Base-by-base conservation (phyloP, 2,888 invertebrate genomes). In the Drosophila paranaensis region DNA sequence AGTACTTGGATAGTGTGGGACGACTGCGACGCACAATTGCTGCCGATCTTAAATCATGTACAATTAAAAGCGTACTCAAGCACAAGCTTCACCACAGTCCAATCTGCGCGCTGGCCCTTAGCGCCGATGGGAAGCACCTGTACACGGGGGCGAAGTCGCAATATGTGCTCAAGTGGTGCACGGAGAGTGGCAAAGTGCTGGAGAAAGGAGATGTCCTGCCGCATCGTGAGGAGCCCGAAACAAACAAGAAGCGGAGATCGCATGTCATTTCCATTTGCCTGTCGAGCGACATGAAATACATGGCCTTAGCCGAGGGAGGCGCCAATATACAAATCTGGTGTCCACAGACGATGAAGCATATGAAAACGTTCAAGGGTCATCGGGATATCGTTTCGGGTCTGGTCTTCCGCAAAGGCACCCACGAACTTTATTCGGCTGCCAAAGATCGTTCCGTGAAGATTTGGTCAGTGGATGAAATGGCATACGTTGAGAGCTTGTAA, bases 381-480 rank as follows among this genome's bases (percentile, higher is more conserved):
- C 95, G 96, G 86, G 95, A 95, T 77, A 90, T 93, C 27, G 94
- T 97, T 0, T 95, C 95, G 1, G 97, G 97, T 13, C 91, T 99
- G 58, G 95, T 95, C 14, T 98, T 99, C 93, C 95, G 97, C 84
- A 96, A 95, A 91, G 96, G 96, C 78, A 96, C 97, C 4, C 97
- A 98, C 93, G 96, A 96, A 60, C 93, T 99, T 68, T 99, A 96
- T 91, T 96, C 97, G 0, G 95, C 95, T 4, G 95, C 96, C 69
- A 95, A 95, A 91, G 97, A 97, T 91, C 94, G 96, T 78, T 95
- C 96, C 16, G 96, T 98, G 0, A 98, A 98, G 94, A 96, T 98
- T 65, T 99, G 99, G 99, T 97, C 97, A 78, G 93, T 99, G 61
- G 97, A 98, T 93, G 98, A 99, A 92, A 97, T 98, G 97, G 96